Conservation (phyloP, 2,113 vertebrate species). For the Halichoerus grypus region DNA sequence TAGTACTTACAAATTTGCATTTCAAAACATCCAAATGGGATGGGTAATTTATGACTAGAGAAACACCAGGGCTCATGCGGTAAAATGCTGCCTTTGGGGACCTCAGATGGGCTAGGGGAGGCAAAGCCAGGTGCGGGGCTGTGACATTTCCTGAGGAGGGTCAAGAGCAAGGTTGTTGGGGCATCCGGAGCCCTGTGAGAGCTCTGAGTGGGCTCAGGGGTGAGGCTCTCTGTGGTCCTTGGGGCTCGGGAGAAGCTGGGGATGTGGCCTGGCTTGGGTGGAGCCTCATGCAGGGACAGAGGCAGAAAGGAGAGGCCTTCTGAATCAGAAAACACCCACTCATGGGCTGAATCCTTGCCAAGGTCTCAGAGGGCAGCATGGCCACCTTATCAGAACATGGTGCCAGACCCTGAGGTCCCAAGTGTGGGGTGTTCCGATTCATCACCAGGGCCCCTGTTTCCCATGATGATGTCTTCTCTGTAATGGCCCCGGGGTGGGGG, state of each 20-base stretch:
- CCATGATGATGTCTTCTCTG: accelerated
- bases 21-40: neutral
- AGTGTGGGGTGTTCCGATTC: accelerated
- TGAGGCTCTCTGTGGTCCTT: too few species aligned
- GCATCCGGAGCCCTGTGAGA: accelerated
- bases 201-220: neutral
- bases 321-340: neutral
- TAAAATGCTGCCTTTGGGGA: neutral
- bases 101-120: accelerated
- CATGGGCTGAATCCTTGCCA: neutral
- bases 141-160: neutral
- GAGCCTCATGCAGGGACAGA: accelerated
- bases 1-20: neutral
- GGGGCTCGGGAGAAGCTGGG: neutral
- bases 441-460: neutral
- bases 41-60: neutral
- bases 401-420: neutral
- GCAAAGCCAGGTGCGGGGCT: neutral
- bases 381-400: accelerated
- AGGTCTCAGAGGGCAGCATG: neutral
- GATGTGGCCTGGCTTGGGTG: neutral
- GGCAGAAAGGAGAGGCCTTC: neutral
- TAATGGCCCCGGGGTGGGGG: accelerated
- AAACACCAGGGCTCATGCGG: neutral
- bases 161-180: neutral